Conservation (phyloP, 2,888 invertebrate species). For the Polia nebulosa region DNA sequence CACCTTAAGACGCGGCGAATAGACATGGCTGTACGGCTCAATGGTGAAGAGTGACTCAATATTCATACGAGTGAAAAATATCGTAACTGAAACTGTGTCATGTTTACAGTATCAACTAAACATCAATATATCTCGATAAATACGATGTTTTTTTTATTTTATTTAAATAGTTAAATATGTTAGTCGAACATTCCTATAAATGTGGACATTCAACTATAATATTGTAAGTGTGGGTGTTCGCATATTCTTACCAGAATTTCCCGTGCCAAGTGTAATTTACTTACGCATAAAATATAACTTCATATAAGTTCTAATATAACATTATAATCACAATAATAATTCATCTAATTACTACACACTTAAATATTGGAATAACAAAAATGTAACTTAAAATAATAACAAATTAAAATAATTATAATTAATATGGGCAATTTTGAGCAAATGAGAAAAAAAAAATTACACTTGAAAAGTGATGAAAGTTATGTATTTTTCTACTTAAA, state of each 20-base stretch:
- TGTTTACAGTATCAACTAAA: background rate
- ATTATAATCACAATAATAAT: slow-evolving; percentile 64
- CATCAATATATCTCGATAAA: slow-evolving; percentile 11
- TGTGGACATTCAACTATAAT: slow-evolving; percentile 10
- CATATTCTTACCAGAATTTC: slow-evolving; percentile 29
- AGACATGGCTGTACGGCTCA: no score
- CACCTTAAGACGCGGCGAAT: no score
- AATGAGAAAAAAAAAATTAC: slow-evolving; percentile 20
- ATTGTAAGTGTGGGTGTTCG: slow-evolving; percentile 25
- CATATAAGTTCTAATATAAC: slow-evolving; percentile 64
- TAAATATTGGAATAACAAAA: slow-evolving; percentile 64
- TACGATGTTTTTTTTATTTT: background rate
- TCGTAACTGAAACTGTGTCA: background rate
- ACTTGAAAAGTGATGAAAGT: background rate
- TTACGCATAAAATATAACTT: slow-evolving; percentile 55
- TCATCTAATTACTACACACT: slow-evolving; percentile 56
- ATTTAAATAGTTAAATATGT: background rate
- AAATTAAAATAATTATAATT: slow-evolving; percentile 45
- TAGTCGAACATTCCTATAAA: slow-evolving; percentile 12
- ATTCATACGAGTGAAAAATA: background rate
- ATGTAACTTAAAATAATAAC: slow-evolving; percentile 45
- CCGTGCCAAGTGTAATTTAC: slow-evolving; percentile 42
- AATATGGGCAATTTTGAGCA: slow-evolving; percentile 62
- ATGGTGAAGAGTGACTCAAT: no score
- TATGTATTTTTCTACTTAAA: background rate